phyloP scores from a whole-genome alignment of 2,888 invertebrate species.

The Hesperia comma region DNA sequence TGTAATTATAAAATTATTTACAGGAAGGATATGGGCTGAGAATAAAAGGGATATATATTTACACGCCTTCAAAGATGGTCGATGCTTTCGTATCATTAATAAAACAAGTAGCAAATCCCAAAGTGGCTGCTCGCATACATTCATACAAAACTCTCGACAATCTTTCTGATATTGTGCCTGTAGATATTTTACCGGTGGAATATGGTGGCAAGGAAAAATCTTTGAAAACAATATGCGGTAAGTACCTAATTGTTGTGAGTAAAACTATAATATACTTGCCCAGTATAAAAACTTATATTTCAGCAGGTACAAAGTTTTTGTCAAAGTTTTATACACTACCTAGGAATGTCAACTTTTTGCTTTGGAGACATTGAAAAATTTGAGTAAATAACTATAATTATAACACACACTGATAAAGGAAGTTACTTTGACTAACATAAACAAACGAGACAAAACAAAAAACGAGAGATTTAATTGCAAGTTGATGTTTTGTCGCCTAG shows the following conservation, averaged over 20 bases:
- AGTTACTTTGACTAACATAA: too few relatives aligned
- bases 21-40: conserved; percentile 65
- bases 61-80: conserved; percentile 56
- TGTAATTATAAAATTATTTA: conserved; percentile 44
- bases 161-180: conserved; percentile 50
- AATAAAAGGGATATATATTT: conserved; percentile 58
- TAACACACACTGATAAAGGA: too few relatives aligned
- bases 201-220: conserved; percentile 60
- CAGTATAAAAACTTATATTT: neutral
- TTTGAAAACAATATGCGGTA: conserved; percentile 53
- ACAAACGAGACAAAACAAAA: too few relatives aligned
- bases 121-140: conserved; percentile 54
- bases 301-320: too few relatives aligned
- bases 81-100: conserved; percentile 53
- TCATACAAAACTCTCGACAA: conserved; percentile 51
- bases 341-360: too few relatives aligned
- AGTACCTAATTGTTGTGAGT: neutral
- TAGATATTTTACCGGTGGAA: conserved; percentile 59
- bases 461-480: neutral
- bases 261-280: too few relatives aligned
- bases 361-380: too few relatives aligned
- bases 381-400: too few relatives aligned
- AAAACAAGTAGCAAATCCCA: conserved; percentile 58
- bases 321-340: too few relatives aligned
- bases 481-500: too few relatives aligned